A percentile compares a stretch with the other conserved stretches of the same genome.
These are phyloP conservation scores for Euleptes europaea DNA, from an alignment of 2,113 vertebrate genomes.

Conservation along the genomic window DNA sequence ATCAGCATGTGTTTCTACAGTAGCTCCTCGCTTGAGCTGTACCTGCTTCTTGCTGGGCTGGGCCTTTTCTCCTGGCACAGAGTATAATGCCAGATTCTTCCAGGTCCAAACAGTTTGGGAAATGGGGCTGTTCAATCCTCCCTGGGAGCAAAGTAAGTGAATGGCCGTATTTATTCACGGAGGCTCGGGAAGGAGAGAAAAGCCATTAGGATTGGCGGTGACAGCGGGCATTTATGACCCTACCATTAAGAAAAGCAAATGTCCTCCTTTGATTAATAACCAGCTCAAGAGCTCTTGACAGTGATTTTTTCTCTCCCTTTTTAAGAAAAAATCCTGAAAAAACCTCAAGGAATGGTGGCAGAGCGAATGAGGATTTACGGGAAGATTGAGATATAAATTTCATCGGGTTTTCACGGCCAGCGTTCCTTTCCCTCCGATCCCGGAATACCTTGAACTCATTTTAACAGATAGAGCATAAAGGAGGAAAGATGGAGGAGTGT, in stretches of 20 bases:
- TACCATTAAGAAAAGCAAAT: not conserved
- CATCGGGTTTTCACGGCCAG: rapidly evolving
- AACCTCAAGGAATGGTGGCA: not conserved
- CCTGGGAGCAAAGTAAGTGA: not conserved
- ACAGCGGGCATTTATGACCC: not conserved
- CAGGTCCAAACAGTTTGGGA: rapidly evolving
- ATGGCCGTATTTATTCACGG: not conserved
- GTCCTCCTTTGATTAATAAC: not conserved
- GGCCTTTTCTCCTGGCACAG: not conserved
- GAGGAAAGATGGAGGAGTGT: not conserved
- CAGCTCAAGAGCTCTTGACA: constrained; percentile 18
- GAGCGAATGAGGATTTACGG: not conserved
- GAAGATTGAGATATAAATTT: not conserved
- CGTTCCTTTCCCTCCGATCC: not conserved
- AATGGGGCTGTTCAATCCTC: not conserved
- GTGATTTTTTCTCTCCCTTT: not conserved
- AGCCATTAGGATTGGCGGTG: not conserved
- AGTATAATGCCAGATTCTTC: not conserved
- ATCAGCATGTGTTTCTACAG: rapidly evolving
- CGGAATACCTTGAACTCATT: not conserved
- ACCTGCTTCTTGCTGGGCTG: not conserved
- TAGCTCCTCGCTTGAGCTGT: not conserved
- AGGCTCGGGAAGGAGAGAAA: not conserved
- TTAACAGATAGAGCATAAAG: too few species aligned
- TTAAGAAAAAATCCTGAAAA: not conserved